phyloP scores from a whole-genome alignment of 2,888 invertebrate genomes.

The Cephus sareptanus region DNA sequence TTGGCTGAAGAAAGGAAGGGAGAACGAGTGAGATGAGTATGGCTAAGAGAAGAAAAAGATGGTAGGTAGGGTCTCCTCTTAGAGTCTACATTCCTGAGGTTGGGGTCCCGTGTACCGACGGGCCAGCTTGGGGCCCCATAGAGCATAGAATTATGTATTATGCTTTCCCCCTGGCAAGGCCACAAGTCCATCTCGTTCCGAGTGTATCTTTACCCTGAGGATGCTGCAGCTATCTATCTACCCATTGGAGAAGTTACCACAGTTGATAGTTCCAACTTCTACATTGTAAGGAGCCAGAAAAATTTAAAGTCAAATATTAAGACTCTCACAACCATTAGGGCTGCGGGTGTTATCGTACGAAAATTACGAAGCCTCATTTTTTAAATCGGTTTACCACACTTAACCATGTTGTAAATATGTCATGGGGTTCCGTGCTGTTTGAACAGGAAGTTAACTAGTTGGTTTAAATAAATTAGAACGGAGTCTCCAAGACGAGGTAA shows the following conservation, averaged over 20 bases:
- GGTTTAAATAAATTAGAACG: neutral
- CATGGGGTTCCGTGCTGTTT: neutral
- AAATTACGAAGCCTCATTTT: neutral
- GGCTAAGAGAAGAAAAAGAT: conserved; percentile 25
- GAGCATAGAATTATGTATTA: conserved; percentile 14
- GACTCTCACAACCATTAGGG: neutral
- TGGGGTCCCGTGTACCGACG: conserved; percentile 30
- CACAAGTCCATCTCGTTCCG: neutral
- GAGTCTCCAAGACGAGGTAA: neutral
- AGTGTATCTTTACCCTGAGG: neutral
- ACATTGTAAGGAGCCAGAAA: neutral
- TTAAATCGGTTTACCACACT: neutral
- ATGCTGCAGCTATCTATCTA: neutral
- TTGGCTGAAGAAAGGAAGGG: conserved; percentile 13
- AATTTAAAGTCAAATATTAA: neutral
- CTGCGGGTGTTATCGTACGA: neutral
- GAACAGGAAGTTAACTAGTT: neutral
- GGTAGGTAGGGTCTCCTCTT: neutral
- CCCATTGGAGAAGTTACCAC: neutral
- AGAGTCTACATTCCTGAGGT: conserved; percentile 50
- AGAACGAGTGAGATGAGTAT: conserved; percentile 17
- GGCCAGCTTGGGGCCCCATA: conserved; percentile 14
- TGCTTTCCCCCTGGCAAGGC: neutral
- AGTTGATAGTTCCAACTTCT: neutral
- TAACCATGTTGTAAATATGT: neutral